phyloP scores from a whole-genome alignment of 2,888 invertebrate species.

The Cistogaster globosa region DNA sequence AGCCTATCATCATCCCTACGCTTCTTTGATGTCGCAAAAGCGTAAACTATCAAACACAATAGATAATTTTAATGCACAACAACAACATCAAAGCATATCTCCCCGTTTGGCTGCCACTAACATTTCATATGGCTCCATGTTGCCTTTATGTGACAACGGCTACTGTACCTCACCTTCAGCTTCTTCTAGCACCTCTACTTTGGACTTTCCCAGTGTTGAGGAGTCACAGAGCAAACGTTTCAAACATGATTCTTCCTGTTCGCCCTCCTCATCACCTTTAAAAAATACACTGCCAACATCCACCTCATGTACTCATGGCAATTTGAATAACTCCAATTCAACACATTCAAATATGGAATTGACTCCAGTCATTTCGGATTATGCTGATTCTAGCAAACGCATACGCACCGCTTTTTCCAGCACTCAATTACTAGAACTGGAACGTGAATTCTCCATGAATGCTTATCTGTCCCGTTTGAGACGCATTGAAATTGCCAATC shows the following conservation, averaged over 20 bases:
- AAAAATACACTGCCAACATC: conserved; percentile 77
- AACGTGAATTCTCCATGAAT: conserved; percentile 93
- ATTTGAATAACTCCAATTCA: conserved; percentile 37
- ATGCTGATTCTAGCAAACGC: conserved; percentile 90
- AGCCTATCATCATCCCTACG: conserved; percentile 77
- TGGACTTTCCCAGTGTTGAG: conserved; percentile 77
- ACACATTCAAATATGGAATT: conserved; percentile 73
- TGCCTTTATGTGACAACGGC: conserved; percentile 71
- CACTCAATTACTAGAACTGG: conserved; percentile 92
- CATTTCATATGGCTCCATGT: conserved; percentile 53
- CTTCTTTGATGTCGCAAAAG: conserved; percentile 76
- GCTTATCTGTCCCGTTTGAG: conserved; percentile 95
- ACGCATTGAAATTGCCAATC: conserved; percentile 96
- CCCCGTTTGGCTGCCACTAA: conserved; percentile 55
- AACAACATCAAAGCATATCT: conserved; percentile 26
- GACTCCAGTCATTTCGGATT: conserved; percentile 81
- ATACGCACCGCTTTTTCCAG: conserved; percentile 97
- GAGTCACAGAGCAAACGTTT: conserved; percentile 77
- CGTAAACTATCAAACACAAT: conserved; percentile 75
- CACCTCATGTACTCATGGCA: conserved; percentile 74
- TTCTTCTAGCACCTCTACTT: conserved; percentile 77
- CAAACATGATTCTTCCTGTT: conserved; percentile 78
- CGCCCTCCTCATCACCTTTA: conserved; percentile 78
- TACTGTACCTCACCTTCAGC: conserved; percentile 82
- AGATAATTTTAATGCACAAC: conserved; percentile 74